A percentile compares a stretch with the other conserved stretches of the same genome.
phyloP scores from a whole-genome alignment of 2,797 vertebrate species.

The Ispidina lecontei region DNA sequence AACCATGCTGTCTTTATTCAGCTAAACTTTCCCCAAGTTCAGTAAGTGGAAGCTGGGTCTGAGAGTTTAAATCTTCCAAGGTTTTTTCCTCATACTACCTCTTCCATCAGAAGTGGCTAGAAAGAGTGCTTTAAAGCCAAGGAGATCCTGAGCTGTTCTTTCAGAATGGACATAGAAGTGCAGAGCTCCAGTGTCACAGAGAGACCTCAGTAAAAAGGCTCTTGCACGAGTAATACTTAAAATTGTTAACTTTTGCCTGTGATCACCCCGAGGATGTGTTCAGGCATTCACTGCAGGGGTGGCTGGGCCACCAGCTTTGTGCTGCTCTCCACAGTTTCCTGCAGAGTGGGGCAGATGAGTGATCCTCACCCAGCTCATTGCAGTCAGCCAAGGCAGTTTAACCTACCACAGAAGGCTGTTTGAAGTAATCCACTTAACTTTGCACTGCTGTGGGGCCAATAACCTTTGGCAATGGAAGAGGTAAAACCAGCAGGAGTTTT shows the following conservation, averaged over 20 bases:
- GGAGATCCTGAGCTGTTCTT: background rate
- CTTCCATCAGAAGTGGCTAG: background rate
- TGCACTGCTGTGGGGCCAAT: slow-evolving; percentile 1
- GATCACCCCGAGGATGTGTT: background rate
- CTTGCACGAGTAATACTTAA: background rate
- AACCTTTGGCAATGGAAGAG: slow-evolving; percentile 21
- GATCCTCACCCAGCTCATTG: background rate
- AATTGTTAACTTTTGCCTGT: background rate
- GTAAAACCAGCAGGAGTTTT: slow-evolving; percentile 22
- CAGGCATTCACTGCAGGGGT: background rate
- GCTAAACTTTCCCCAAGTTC: background rate
- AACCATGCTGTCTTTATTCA: background rate
- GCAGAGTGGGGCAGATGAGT: background rate
- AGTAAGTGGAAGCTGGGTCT: background rate
- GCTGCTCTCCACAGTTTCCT: background rate
- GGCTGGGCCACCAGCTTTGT: background rate
- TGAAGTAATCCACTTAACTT: slow-evolving; percentile 31
- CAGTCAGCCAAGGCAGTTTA: background rate
- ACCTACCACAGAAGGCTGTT: background rate
- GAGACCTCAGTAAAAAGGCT: background rate
- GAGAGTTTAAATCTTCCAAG: background rate
- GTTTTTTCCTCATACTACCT: background rate
- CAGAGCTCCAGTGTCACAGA: background rate
- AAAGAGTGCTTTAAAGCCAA: background rate
- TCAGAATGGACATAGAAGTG: background rate